phyloP scores from a whole-genome alignment of 1,140 invertebrate genomes.

The Paraescarpia echinospica region DNA sequence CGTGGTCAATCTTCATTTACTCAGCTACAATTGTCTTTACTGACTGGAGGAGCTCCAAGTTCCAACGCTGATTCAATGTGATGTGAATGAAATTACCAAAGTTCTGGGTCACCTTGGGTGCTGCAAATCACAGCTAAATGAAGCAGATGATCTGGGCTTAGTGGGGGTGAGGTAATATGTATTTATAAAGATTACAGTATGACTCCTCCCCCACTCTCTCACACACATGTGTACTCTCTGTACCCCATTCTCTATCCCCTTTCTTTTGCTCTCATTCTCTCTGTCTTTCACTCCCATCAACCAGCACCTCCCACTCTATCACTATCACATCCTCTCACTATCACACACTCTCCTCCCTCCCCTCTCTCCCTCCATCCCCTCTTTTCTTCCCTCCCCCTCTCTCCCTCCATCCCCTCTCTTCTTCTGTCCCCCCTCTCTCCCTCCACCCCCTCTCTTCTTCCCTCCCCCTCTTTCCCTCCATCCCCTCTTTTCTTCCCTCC shows the following conservation, averaged over 20 bases:
- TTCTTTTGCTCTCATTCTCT: neutral
- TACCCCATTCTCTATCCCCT: neutral
- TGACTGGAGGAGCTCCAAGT: neutral
- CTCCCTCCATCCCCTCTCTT: no score
- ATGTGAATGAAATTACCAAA: neutral
- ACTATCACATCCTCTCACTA: neutral
- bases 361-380: neutral
- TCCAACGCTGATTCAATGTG: neutral
- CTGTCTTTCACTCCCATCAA: no score
- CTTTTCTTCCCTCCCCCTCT: neutral
- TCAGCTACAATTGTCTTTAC: neutral
- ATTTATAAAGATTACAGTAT: neutral
- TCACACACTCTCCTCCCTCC: neutral
- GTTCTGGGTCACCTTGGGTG: neutral
- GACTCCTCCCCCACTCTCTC: neutral
- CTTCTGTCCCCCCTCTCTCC: no score
- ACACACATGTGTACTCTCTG: neutral
- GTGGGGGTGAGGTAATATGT: neutral
- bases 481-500: no score
- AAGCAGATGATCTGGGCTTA: neutral
- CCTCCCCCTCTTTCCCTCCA: no score
- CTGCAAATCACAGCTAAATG: neutral
- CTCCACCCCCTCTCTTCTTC: no score
- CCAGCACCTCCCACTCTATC: neutral
- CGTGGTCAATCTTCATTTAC: neutral